phyloP scores from a whole-genome alignment of 2,797 vertebrate species.

The Melanotaenia trifasciata region DNA sequence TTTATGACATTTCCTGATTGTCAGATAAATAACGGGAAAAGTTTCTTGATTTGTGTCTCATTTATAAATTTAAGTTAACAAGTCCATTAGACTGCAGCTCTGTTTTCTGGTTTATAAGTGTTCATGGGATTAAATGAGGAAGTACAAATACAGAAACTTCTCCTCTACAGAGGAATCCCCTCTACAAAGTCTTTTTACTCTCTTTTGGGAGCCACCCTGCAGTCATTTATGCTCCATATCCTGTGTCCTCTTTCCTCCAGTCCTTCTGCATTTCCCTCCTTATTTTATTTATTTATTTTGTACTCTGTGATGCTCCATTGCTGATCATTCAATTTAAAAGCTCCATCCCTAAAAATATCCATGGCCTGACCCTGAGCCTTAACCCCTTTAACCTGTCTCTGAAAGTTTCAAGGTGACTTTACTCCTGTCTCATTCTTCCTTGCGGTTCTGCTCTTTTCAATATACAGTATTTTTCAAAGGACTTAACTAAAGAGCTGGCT shows the following conservation, averaged over 20 bases:
- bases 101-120: neutral
- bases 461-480: neutral
- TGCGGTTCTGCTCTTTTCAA: neutral
- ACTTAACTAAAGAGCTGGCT: constrained; percentile 7
- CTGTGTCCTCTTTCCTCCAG: neutral
- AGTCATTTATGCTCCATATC: constrained; percentile 30
- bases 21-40: constrained; percentile 22
- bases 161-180: constrained; percentile 21
- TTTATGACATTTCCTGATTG: neutral
- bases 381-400: constrained; percentile 53
- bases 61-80: neutral
- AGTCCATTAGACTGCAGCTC: neutral
- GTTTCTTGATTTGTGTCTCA: constrained; percentile 49
- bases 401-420: constrained; percentile 38
- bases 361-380: constrained; percentile 32
- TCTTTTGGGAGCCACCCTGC: constrained; percentile 19
- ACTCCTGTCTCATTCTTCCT: constrained; percentile 37
- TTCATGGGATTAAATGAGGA: neutral
- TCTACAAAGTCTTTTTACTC: neutral
- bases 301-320: constrained; percentile 27
- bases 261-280: neutral
- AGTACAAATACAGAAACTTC: constrained; percentile 48
- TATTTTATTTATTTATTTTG: constrained; percentile 4
- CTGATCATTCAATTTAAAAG: constrained; percentile 47
- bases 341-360: constrained; percentile 60